Base-by-base conservation (phyloP, 2,888 invertebrate species). In the Idaea dimidiata region DNA sequence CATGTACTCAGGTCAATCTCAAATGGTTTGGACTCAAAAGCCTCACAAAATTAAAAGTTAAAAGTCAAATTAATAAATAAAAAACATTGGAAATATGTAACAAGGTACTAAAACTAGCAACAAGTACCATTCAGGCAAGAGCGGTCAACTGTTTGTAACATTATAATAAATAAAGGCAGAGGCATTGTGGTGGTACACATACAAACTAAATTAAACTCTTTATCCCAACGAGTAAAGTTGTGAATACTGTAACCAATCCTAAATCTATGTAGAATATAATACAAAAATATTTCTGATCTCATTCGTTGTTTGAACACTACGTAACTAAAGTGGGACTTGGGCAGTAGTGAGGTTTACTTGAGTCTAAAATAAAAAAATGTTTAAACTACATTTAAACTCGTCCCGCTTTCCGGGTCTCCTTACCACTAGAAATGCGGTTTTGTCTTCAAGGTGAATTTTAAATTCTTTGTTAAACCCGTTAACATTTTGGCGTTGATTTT, bases 261-360 rank as follows among this genome's bases (percentile, higher is more conserved):
- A 85, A 60, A 77, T 65, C 79, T 83, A 84, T 74, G 78, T 75
- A 77, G 79, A 81, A 83, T 82, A 84, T 82, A 78, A 82, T 83
- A 86, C 80, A 84, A 78, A 56, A 81, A 83, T 77, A 81, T 77
- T 74, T 78, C 70, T 73, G 80, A 80, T 80, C 72, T 72, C 74
- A 73, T 86, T 89, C 86, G 88, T 90, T 89, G 88, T 85, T 85
- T 81, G 82, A 87, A 86, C 81, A 84, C 80, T 81, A 77, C 72
- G 75, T 69, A 71, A 75, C 74, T 74, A 74, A 58, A 17, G 53
- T 68, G 59, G 43, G 8, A 10, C 43, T 43, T 43, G 43, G 43
- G 10, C 10, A 24, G 24, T 24, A 24, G 24, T 24, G 24, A 24
- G 24, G 24, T 24, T 24, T 24, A 24, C 24, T 24, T 24, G 3